Evolutionary conservation across 2,797 vertebrate genomes (phyloP).

Genomic region (Coreius guichenoti): DNA sequence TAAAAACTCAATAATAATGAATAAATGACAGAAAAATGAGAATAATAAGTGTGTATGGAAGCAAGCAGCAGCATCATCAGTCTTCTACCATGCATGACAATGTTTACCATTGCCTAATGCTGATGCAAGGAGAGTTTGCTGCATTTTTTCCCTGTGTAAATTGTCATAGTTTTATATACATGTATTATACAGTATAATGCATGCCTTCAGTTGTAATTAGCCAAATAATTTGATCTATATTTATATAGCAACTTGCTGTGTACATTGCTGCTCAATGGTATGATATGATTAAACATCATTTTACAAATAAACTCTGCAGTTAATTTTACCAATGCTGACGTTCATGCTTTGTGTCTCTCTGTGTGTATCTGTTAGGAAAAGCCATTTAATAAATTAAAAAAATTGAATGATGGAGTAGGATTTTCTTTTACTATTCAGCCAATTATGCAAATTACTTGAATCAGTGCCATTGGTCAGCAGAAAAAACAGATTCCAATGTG

Average conservation of each 20-base stretch:
- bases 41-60: constrained; percentile 3
- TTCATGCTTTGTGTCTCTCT: not conserved
- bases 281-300: constrained; percentile 65
- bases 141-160: constrained; percentile 61
- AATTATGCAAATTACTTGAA: not conserved
- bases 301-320: constrained; percentile 69
- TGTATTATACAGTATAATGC: constrained; percentile 77
- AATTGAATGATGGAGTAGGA: not conserved
- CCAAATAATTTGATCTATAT: constrained; percentile 77
- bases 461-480: not conserved
- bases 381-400: not conserved
- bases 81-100: constrained; percentile 39
- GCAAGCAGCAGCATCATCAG: not conserved
- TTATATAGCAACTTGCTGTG: constrained; percentile 78
- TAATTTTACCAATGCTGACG: constrained; percentile 45
- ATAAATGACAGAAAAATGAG: constrained; percentile 3
- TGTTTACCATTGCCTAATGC: constrained; percentile 44
- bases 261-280: constrained; percentile 73
- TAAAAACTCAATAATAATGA: not conserved
- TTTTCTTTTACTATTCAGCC: not conserved
- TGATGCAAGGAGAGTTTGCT: constrained; percentile 42
- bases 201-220: constrained; percentile 81
- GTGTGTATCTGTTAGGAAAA: constrained; percentile 11
- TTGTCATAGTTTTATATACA: constrained; percentile 76
- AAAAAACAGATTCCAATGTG: not conserved